Evolutionary conservation across 1,140 invertebrate species (phyloP), one percentile per base, ranked within the genome.

Genomic region (Muscidifurax raptorellus): DNA sequence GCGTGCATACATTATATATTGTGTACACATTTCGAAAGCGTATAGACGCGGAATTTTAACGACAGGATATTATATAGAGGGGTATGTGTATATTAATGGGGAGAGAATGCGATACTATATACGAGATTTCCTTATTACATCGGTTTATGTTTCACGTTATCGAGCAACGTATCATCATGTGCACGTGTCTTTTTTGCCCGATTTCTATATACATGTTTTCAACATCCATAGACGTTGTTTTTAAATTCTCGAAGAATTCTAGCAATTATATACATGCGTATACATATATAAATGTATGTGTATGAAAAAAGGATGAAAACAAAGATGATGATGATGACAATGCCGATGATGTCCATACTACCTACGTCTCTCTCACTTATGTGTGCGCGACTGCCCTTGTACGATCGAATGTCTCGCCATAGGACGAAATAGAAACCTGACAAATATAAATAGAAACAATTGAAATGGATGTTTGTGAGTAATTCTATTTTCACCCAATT

Each of bases 391-490:
- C n/a, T 72, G 28, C 40, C 76, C 86, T 75, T 90, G 88, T 91
- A 90, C 87, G 88, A 90, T 90, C 88, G 87, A 87, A 88, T 90
- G 88, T 90, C 89, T 89, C 72, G 72, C 36, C 72, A 81, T 85
- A 85, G 40, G 6, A 85, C 36, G 59, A 81, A 85, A 67, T 81
- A 89, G 86, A 90, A 89, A 90, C 79, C 86, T 87, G 80, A 81
- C n/a, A 91, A 89, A 90, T 90, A 91, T 89, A 90, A 87, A 91
- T 91, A 91, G 88, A 85, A 82, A 88, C 78, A 81, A 90, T 88
- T 90, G 86, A 90, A 91, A 85, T 88, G 86, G 83, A 76, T 47
- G 80, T 80, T 59, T 7, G 1, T 52, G 44, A 15, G 47, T 52
- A 52, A 59, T 59, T 59, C n/a, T 0, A 59, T 59, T 59, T 59